Evolutionary conservation across 2,113 vertebrate species (phyloP).

Genomic region (Capreolus pygargus): DNA sequence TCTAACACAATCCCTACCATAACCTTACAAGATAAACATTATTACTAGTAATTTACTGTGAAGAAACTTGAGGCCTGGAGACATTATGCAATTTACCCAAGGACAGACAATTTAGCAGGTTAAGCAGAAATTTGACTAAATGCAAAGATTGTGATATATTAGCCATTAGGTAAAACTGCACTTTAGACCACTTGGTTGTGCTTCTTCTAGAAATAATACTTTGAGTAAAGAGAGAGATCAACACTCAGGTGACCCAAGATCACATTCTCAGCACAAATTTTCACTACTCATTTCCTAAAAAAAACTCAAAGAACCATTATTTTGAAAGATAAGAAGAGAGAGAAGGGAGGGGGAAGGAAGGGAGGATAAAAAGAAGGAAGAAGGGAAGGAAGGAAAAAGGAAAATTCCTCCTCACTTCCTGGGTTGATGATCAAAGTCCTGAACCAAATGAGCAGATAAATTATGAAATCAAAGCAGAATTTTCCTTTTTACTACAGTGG

Average conservation of each 20-base stretch:
- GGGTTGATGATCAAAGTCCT: background rate
- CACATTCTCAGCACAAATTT: background rate
- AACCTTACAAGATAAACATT: background rate
- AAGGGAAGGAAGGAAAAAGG: background rate
- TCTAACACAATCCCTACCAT: background rate
- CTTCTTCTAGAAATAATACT: background rate
- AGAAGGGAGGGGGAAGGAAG: no score
- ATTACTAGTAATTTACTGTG: background rate
- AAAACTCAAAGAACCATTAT: background rate
- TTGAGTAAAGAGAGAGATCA: background rate
- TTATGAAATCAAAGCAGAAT: background rate
- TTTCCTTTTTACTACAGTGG: background rate
- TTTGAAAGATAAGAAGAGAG: background rate
- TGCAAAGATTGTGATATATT: background rate
- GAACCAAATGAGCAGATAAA: background rate
- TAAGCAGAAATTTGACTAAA: constrained; percentile 2
- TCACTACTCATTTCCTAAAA: background rate
- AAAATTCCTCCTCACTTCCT: background rate
- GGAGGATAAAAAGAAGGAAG: no score
- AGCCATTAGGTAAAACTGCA: background rate
- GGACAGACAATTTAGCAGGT: background rate
- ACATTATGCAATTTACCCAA: background rate
- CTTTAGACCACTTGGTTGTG: background rate
- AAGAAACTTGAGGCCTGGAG: background rate
- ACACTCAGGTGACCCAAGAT: background rate